Evolutionary conservation across 2,113 vertebrate species (phyloP), one percentile per base, ranked within the genome.

Genomic region (Phalacrocorax pelagicus): DNA sequence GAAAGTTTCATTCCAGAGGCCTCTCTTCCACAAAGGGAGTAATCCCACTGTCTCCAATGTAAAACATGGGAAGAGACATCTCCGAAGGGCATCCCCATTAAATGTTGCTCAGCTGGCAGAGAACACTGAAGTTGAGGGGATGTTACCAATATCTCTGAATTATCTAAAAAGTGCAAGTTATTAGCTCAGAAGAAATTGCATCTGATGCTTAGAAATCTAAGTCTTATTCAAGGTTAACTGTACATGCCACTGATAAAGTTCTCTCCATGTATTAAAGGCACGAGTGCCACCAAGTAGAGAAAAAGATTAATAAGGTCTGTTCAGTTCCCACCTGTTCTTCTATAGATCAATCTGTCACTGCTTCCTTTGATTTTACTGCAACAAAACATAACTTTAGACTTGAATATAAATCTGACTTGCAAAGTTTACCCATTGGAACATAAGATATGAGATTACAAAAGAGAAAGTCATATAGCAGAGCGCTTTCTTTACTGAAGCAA

Each of bases 331-430:
- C 94, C 88, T 96, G 92, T 46, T 95, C 82, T 36, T 59, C 80
- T 58, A 75, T 69, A 93, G 82, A 95, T 96, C 94, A 79, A 74
- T 89, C 91, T 97, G 88, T 94, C 94, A 84, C 69, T 61, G 80
- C 77, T 79, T 78, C 77, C 86, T 94, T 78, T 92, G 95, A 95
- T 97, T 96, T 96, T 91, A 81, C 88, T 92, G 86, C 88, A 91
- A 81, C 92, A 93, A 97, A 96, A 94, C 86, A 79, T 52, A 95
- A 92, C 70, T 94, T 95, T 40, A 85, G 86, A 91, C 94, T 81
- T 38, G 77, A 88, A 74, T 94, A 96, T 96, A 97, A 94, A 96
- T 96, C 94, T 96, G 88, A 91, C 86, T 95, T 96, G 92, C 94
- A 88, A 89, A 95, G 95, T 94, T 96, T 95, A 94, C 88, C 72